Conservation (phyloP, 2,113 vertebrate species). For the Microtus pennsylvanicus region DNA sequence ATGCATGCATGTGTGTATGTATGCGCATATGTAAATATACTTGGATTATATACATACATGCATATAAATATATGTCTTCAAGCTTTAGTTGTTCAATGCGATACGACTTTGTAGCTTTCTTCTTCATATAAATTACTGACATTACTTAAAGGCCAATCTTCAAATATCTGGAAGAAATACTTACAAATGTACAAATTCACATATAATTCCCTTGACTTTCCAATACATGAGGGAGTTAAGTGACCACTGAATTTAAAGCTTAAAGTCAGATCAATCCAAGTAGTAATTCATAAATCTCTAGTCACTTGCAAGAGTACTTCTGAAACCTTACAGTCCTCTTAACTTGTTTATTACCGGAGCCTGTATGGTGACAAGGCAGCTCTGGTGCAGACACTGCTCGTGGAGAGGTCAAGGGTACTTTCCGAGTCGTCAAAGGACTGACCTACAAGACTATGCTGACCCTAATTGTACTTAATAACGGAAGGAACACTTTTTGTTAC, state of each 20-base stretch:
- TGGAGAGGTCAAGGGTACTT: slow-evolving; percentile 67
- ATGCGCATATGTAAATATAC: no score
- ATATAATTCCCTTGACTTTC: slow-evolving; percentile 6
- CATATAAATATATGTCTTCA: background rate
- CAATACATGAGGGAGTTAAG: slow-evolving; percentile 18
- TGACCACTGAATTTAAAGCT: slow-evolving; percentile 39
- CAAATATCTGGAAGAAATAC: slow-evolving; percentile 45
- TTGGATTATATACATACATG: background rate
- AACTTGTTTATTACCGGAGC: slow-evolving; percentile 7
- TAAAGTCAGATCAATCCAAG: slow-evolving; percentile 24
- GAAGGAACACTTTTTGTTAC: background rate
- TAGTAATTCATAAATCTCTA: slow-evolving; percentile 47
- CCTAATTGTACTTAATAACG: background rate
- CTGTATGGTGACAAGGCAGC: slow-evolving; percentile 7
- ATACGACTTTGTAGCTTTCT: slow-evolving; percentile 39
- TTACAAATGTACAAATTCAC: slow-evolving; percentile 6
- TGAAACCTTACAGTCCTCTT: slow-evolving; percentile 41
- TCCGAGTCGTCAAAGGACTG: slow-evolving; percentile 74
- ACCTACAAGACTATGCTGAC: slow-evolving; percentile 66
- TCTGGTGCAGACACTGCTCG: slow-evolving; percentile 25
- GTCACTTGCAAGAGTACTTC: slow-evolving; percentile 41
- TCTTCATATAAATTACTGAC: slow-evolving; percentile 15
- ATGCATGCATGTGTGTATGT: background rate
- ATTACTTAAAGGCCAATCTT: slow-evolving; percentile 40
- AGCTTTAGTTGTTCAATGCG: background rate